These are phyloP conservation scores for Megaleporinus macrocephalus DNA, from an alignment of 2,113 vertebrate genomes.

Conservation along the genomic window DNA sequence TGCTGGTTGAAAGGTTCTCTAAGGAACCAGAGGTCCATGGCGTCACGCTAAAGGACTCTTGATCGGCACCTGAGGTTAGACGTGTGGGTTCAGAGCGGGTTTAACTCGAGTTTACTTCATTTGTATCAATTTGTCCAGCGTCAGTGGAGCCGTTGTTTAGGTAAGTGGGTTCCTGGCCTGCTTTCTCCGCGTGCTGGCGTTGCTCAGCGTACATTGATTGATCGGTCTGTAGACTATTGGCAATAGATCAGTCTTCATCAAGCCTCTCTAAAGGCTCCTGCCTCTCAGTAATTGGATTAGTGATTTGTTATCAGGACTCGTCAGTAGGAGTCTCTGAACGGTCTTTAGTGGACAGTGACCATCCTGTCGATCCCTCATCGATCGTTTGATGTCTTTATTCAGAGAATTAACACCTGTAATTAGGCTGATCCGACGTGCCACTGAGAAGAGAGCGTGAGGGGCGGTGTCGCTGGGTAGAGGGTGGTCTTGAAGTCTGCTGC, in stretches of 20 bases:
- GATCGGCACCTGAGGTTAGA: no score
- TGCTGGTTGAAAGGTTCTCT: no score
- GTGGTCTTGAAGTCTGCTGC: no score
- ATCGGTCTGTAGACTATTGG: conserved; percentile 43
- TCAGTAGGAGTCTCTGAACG: conserved; percentile 35
- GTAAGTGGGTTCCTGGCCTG: neutral
- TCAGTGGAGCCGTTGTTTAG: neutral
- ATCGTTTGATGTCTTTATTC: conserved; percentile 65
- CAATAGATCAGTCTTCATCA: conserved; percentile 60
- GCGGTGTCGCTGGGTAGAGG: neutral
- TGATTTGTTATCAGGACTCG: conserved; percentile 61
- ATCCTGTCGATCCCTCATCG: conserved; percentile 34
- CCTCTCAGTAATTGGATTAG: conserved; percentile 56
- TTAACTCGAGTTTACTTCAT: neutral
- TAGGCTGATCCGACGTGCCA: conserved; percentile 51
- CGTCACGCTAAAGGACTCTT: no score
- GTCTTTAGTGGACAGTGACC: conserved; percentile 38
- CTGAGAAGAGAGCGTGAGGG: conserved; percentile 34
- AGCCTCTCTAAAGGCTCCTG: conserved; percentile 46
- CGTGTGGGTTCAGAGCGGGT: no score
- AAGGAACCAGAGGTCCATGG: no score
- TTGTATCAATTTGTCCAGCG: neutral
- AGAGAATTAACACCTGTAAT: conserved; percentile 64
- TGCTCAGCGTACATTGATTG: conserved; percentile 7
- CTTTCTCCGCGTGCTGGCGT: neutral